A percentile compares a stretch with the other conserved stretches of the same genome.
phyloP scores from a whole-genome alignment of 2,888 invertebrate species.

The Tetropium fuscum region DNA sequence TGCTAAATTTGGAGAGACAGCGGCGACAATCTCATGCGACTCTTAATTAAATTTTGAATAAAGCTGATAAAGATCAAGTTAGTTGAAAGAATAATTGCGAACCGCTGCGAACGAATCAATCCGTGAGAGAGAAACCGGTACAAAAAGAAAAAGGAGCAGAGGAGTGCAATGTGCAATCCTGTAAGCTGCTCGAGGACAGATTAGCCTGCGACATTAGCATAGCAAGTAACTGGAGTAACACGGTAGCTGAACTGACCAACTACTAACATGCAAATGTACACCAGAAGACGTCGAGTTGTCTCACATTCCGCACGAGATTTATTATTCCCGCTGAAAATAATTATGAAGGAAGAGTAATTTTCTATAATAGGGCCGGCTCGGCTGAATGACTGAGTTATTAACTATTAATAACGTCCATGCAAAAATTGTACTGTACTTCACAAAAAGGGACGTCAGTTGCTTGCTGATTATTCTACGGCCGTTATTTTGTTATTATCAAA shows the following conservation, averaged over 20 bases:
- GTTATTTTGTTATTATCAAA: too few relatives aligned
- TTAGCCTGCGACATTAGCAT: conserved; percentile 59
- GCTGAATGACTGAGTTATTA: conserved; percentile 10
- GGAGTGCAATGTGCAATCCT: conserved; percentile 16
- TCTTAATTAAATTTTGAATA: too few relatives aligned
- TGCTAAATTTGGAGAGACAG: too few relatives aligned
- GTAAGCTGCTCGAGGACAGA: conserved; percentile 52
- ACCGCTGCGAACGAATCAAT: conserved; percentile 10
- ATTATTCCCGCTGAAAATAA: conserved; percentile 9
- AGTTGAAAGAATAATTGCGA: conserved; percentile 6
- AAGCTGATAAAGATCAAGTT: background rate
- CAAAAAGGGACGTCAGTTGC: background rate
- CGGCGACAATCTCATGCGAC: too few relatives aligned
- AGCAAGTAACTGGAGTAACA: conserved; percentile 52
- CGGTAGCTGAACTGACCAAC: conserved; percentile 45
- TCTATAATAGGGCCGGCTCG: conserved; percentile 11
- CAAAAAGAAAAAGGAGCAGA: conserved; percentile 17
- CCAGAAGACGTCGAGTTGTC: conserved; percentile 18
- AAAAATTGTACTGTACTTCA: conserved; percentile 8
- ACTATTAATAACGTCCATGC: conserved; percentile 10
- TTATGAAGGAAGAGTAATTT: conserved; percentile 3
- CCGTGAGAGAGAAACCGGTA: conserved; percentile 13
- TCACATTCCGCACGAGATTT: conserved; percentile 22
- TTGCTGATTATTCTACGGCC: conserved; percentile 11
- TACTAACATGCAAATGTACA: conserved; percentile 24